Evolutionary conservation across 2,797 vertebrate species (phyloP), one percentile per base, ranked within the genome.

Genomic region (Tachyglossus aculeatus): DNA sequence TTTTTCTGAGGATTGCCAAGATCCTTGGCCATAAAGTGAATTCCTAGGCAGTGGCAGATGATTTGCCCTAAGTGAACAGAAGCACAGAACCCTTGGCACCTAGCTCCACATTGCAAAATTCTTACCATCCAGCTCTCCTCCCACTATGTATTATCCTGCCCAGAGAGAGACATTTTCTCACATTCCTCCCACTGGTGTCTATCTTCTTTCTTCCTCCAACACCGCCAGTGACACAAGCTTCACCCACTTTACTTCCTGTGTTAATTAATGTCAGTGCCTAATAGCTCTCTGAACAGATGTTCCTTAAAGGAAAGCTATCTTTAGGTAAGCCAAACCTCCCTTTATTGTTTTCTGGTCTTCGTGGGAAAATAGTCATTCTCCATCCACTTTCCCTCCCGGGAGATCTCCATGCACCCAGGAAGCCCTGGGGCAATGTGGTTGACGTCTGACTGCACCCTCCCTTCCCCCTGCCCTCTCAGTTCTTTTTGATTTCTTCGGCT

Each of bases 201-300:
- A 59, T 78, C 53, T 74, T 65, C 52, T 68, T 81, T 68, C 76
- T 71, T 80, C 78, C 66, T 69, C 5, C 34, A 80, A 59, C 57
- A 61, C 53, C 66, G 71, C 60, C 50, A 52, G 68, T 64, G 74
- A 76, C 80, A 83, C 68, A 74, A 76, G 58, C 62, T 57, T 81
- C 74, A 83, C 62, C 81, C 80, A 48, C 45, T 77, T 67, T 67
- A 74, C 67, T 85, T 85, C 76, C 81, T 82, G 78, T 59, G 81
- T 47, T 82, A 83, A 82, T 83, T 66, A 83, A 76, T 38, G 50
- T 68, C 74, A 71, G 60, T 36, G 68, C 66, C 66, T 83, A 71
- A 83, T 80, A 65, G 67, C 45, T 71, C 38, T 59, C 60, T n/a
- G 33, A 82, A 66, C 80, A 87, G 76, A 82, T 82, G 78, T 78